Base-by-base conservation (phyloP, 1,140 invertebrate species). In the Drosophila pachea region DNA sequence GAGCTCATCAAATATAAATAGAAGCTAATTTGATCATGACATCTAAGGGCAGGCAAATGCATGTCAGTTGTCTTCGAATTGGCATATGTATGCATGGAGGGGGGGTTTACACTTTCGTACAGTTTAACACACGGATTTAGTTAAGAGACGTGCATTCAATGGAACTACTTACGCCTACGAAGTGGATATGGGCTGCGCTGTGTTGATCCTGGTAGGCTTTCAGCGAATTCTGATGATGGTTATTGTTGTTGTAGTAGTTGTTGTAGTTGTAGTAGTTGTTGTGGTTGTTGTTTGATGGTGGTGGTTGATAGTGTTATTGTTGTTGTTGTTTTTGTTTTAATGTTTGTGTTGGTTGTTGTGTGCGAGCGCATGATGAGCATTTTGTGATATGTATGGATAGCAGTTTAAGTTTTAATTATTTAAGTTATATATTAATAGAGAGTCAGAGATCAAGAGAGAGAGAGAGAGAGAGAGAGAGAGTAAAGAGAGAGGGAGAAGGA, bases 131-230 rank as follows among this genome's bases (percentile, higher is more conserved):
- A 65, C 58, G 49, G 63, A 50, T 45, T 67, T 43, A 64, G 64
- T 66, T 64, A 70, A 78, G 56, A 73, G 58, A 67, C 70, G 70
- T 79, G 81, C 73, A 65, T 12, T 70, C 33, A 62, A 84, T 83
- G 79, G 79, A 81, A 86, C 81, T 89, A 94, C 94, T 95, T 92
- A 96, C 95, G 92, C 92, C 94, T 92, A 90, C 95, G 91, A 68
- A 93, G 91, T 84, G 93, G 94, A 90, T 96, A 95, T 64, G 95
- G 95, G 90, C 94, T 95, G 82, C 95, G 93, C 90, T 94, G 94
- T 90, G 93, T 95, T 74, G 94, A 94, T 86, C 94, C 92, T 59
- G 95, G 95, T 89, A 96, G 91, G 90, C 94, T 95, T 91, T 96
- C 95, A 71, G 94, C 95, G 89, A 95, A 95, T 92, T 96, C 95